Conservation (phyloP, 2,888 invertebrate species). For the Nemotelus pantherinus region DNA sequence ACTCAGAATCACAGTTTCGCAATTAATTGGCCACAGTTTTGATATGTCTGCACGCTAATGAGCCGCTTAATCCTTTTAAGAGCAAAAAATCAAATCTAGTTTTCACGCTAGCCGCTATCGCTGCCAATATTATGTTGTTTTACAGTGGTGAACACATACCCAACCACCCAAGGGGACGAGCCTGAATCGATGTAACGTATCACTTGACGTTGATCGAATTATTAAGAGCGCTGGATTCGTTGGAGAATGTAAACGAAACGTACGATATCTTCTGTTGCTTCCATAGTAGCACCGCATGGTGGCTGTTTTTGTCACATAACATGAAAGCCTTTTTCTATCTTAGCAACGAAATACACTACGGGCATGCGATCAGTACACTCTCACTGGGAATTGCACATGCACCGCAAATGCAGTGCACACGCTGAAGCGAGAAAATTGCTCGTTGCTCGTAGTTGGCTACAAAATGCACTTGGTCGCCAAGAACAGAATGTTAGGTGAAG, state of each 20-base stretch:
- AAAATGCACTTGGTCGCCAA: too few species aligned
- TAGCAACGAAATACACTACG: not conserved
- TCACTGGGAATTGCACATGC: not conserved
- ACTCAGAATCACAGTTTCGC: not conserved
- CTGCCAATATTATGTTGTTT: not conserved
- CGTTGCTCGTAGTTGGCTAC: too few species aligned
- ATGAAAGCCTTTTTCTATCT: too few species aligned
- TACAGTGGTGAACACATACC: not conserved
- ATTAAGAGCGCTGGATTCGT: conserved; percentile 16
- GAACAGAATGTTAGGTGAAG: too few species aligned
- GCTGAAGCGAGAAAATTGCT: too few species aligned
- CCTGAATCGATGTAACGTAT: not conserved
- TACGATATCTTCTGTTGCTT: conserved; percentile 17
- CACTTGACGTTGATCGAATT: conserved; percentile 27
- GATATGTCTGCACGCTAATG: not conserved
- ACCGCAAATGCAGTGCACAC: too few species aligned
- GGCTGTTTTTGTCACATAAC: too few species aligned
- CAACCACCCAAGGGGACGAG: too few species aligned
- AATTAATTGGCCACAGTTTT: not conserved
- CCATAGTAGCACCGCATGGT: not conserved
- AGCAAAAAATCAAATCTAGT: not conserved
- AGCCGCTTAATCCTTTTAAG: not conserved
- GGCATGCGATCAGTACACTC: not conserved
- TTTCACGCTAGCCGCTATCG: not conserved
- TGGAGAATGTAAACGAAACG: not conserved